Evolutionary conservation across 2,113 vertebrate genomes (phyloP).

Genomic region (Camelus bactrianus): DNA sequence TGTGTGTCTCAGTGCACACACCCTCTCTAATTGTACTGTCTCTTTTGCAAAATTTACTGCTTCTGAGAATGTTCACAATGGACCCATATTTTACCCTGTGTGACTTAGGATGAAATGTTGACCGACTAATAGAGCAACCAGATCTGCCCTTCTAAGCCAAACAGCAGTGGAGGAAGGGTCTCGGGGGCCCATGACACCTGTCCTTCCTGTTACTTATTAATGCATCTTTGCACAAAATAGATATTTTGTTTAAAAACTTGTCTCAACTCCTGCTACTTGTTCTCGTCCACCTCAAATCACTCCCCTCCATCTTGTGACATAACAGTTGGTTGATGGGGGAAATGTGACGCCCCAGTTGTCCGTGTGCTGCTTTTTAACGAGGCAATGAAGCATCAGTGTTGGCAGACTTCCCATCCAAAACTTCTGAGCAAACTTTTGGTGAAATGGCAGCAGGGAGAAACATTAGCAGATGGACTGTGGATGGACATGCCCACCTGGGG

Average conservation of each 20-base stretch:
- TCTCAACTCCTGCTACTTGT: not conserved
- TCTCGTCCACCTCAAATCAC: constrained; percentile 24
- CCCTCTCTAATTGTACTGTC: constrained; percentile 51
- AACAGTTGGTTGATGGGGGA: constrained; percentile 18
- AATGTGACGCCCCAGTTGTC: constrained; percentile 42
- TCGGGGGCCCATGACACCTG: not conserved
- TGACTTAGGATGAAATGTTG: constrained; percentile 59
- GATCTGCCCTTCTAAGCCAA: constrained; percentile 26
- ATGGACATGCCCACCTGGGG: not conserved
- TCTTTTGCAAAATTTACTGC: constrained; percentile 62
- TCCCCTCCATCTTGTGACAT: constrained; percentile 40
- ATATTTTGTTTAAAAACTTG: constrained; percentile 40
- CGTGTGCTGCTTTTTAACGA: constrained; percentile 40
- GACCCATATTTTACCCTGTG: constrained; percentile 5
- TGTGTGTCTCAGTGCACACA: not conserved
- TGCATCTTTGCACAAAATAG: constrained; percentile 56
- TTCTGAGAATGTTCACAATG: constrained; percentile 60
- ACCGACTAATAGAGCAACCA: constrained; percentile 51
- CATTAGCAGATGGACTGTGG: not conserved
- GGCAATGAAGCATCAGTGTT: not conserved
- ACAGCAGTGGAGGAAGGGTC: not conserved
- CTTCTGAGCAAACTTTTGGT: constrained; percentile 27
- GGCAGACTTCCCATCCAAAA: constrained; percentile 27
- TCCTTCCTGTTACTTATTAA: constrained; percentile 41
- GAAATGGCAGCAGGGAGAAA: not conserved